Percentiles rank a stretch among this genome's conserved stretches.
Conservation (phyloP, 2,797 vertebrate species). For the Myotis planiceps region DNA sequence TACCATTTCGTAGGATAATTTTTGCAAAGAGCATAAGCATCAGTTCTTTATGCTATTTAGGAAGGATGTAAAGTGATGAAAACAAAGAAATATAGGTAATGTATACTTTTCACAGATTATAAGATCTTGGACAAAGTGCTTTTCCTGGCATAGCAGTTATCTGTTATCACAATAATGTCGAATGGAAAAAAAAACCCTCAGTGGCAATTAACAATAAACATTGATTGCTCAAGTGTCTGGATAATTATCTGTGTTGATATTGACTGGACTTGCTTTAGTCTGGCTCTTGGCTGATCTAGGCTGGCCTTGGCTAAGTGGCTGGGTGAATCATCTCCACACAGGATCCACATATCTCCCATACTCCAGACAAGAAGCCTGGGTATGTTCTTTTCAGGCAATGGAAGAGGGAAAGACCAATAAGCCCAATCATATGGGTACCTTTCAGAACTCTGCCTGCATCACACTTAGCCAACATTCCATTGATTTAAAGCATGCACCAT, state of each 20-base stretch:
- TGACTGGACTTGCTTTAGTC: neutral
- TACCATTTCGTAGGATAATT: neutral
- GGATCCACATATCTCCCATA: rapidly evolving
- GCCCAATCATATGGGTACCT: neutral
- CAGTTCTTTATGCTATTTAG: neutral
- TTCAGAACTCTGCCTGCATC: neutral
- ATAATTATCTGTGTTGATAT: neutral
- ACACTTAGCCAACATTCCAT: neutral
- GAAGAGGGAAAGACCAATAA: neutral
- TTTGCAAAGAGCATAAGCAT: neutral
- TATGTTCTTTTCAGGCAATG: neutral
- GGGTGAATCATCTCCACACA: neutral
- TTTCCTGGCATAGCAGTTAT: neutral
- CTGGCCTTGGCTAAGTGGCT: neutral
- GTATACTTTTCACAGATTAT: neutral
- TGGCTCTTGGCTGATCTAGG: neutral
- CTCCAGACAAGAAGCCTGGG: neutral
- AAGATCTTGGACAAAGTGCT: neutral
- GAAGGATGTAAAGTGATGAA: neutral
- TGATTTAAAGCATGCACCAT: neutral
- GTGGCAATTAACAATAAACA: neutral
- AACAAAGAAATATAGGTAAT: neutral
- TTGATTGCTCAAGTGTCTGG: no score
- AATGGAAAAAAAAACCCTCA: neutral
- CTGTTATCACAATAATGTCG: neutral